Evolutionary conservation across 2,113 vertebrate genomes (phyloP).

Genomic region (Sphyrna mokarran): DNA sequence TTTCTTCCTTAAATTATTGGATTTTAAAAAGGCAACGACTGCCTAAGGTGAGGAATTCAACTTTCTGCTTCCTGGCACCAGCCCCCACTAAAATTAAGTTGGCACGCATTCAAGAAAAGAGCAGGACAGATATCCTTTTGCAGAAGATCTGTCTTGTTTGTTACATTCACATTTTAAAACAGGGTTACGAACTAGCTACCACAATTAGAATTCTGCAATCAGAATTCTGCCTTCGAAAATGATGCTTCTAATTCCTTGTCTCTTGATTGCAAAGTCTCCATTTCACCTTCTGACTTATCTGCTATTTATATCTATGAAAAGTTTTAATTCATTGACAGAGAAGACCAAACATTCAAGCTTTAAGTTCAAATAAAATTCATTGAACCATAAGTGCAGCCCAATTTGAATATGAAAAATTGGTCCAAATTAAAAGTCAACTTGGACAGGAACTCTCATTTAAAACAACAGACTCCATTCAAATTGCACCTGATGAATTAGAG

Average conservation of each 20-base stretch:
- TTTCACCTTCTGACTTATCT: not conserved
- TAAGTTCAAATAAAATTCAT: not conserved
- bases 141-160: not conserved
- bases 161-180: not conserved
- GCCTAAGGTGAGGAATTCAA: conserved; percentile 44
- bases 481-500: not conserved
- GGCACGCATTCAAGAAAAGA: not conserved
- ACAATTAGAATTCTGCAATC: not conserved
- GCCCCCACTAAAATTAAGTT: conserved; percentile 15
- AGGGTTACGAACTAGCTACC: not conserved
- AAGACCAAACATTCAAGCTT: not conserved
- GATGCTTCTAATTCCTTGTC: not conserved
- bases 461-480: not conserved
- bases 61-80: conserved; percentile 18
- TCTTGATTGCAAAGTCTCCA: not conserved
- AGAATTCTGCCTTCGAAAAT: not conserved
- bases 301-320: too few relatives aligned
- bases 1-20: conserved; percentile 47
- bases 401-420: not conserved
- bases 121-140: not conserved
- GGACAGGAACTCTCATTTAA: not conserved
- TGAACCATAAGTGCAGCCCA: not conserved
- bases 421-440: not conserved
- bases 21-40: conserved; percentile 46
- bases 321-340: not conserved